Evolutionary conservation across 64 coral and sea anemone species (phyloP), one percentile per base, ranked within the genome.

Genomic region (Montipora efflorescens): DNA sequence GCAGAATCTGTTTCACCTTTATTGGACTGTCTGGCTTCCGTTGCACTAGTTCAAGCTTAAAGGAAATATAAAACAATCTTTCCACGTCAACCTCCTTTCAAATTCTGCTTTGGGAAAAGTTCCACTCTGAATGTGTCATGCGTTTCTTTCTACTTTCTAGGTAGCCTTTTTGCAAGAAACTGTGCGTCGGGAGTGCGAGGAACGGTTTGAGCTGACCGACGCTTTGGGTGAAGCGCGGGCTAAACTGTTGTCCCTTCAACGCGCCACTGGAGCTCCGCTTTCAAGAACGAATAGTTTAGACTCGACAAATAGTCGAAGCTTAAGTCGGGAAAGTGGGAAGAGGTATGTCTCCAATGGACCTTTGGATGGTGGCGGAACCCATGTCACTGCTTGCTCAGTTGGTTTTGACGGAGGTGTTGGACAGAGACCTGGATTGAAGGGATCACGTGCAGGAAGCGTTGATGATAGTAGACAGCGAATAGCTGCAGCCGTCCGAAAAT

Each of bases 141-240:
- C 47, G 14, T 78, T 13, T 87, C 25, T 57, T 84, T 64, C 13
- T 12, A 57, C 53, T 57, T 44, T 8, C 14, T 23, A 99, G 98
- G 51, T 92, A 1, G 67, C 59, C 4, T 76, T 96, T 81, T 55
- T 99, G 50, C 92, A 99, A 95, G 92, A 99, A 52, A 99, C 95
- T 46, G 98, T 99, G 2, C 98, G 95, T 22, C 95, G 87, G 20
- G 98, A 99, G 14, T 99, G 98, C 49, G 98, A 99, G 64, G 98
- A 99, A 48, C 93, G 98, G 13, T 88, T 99, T 0, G 92, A 99
- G 19, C 80, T 99, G 21, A 99, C 98, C 2, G 95, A 99, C 28
- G 98, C 98, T 23, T 81, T 99, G 15, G 94, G 95, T 75, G 87
- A 99, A 58, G 92, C 98, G 3, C 92, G 98, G 44, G 94, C 95